Base-by-base conservation (phyloP, 1,140 invertebrate species). In the Liolophura sinensis region DNA sequence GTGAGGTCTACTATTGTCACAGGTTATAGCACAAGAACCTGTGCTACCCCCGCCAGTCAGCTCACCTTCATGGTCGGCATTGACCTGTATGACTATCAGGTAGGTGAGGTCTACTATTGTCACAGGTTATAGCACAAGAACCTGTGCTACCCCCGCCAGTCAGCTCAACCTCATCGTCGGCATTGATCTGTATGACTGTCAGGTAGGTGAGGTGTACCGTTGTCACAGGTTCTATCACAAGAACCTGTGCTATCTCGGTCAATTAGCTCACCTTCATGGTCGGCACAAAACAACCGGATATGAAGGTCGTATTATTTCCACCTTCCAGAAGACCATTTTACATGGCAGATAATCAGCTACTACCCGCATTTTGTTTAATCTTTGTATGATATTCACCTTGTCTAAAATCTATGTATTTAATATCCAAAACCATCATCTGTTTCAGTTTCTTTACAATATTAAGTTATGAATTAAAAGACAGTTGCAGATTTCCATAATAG, bases 81-180 rank as follows among this genome's bases (percentile, higher is more conserved):
- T 18, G 78, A 82, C 61, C 65, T 73, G 64, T 79, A 78, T 60
- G 78, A 81, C 46, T 66, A 76, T 56, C 66, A 67, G 61, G 79
- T 81, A 72, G 71, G 62, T 64, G n/a, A 40, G 31, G 22, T 31
- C 6, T 15, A 46, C 6, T 16, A 66, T 40, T 40, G 31, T 40
- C 3, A 40, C 31, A 40, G 31, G 31, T 40, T 40, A 40, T 40
- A 40, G 9, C 3, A 85, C 70, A 79, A 78, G 52, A 81, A 85
- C 66, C 71, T 62, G 82, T 27, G 74, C 82, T 46, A 78, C 84
- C 27, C 71, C 76, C 24, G 70, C 71, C 49, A 73, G 79, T 65
- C 82, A 84, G 67, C 48, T 84, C 0, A 62, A 79, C n/a, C 84
- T 82, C 62, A 83, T 85, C 78, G 71, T 81, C 55, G 83, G 82